These are phyloP conservation scores for Chrosomus eos DNA, from an alignment of 2,797 vertebrate genomes.

Conservation along the genomic window DNA sequence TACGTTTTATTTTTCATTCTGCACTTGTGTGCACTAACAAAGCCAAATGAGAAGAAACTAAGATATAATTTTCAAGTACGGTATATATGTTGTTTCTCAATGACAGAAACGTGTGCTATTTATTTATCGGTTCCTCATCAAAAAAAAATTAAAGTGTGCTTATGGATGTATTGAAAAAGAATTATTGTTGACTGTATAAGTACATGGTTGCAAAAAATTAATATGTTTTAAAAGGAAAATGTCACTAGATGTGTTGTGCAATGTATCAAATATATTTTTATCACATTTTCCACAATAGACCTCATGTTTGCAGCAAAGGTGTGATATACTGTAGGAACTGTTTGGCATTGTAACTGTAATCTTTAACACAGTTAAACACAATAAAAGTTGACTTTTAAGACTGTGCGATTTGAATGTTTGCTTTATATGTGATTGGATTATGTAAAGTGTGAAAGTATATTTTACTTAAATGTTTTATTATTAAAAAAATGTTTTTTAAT, in stretches of 20 bases:
- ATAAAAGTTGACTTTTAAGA: slow-evolving; percentile 11
- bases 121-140: slow-evolving; percentile 66
- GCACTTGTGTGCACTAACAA: neutral
- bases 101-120: slow-evolving; percentile 62
- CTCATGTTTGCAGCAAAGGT: slow-evolving; percentile 15
- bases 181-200: slow-evolving; percentile 16
- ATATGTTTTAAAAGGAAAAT: neutral
- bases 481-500: no score
- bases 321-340: neutral
- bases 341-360: slow-evolving; percentile 13
- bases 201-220: neutral
- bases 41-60: neutral
- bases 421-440: neutral
- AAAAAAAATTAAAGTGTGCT: slow-evolving; percentile 6
- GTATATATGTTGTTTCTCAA: slow-evolving; percentile 57
- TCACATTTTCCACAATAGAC: slow-evolving; percentile 8
- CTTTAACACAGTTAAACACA: neutral
- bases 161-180: neutral
- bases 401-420: neutral
- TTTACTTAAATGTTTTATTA: neutral
- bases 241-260: neutral
- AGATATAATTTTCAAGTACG: neutral
- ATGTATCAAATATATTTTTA: slow-evolving; percentile 29
- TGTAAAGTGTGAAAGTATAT: neutral
- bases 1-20: neutral